Evolutionary conservation across 2,888 invertebrate species (phyloP), one percentile per base, ranked within the genome.

Genomic region (Drepana falcataria): DNA sequence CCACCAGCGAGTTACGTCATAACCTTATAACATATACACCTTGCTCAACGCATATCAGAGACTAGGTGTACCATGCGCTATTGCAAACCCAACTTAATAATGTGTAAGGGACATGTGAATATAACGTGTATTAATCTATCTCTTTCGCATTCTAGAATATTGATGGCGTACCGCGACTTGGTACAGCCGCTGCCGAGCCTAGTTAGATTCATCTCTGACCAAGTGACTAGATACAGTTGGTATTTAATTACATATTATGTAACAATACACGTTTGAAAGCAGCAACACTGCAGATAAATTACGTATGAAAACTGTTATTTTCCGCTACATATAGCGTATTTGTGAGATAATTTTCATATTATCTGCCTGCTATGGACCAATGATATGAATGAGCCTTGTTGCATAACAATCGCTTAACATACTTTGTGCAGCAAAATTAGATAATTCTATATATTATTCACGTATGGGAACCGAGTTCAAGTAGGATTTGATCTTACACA

Each of bases 1-100:
- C 4, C 34, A 6, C 33, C 33, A 40, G 51, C 48, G 37, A 40
- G 53, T 61, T 60, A 60, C 58, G 59, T 61, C 59, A 63, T 57
- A 60, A 21, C 3, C 35, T 34, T 48, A 48, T 9, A 34, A 3
- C 2, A 48, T 2, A 48, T 33, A 21, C 21, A 44, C 44, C 44
- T 44, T 44, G 9, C 44, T 9, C 44, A 44, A 44, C 9, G 44
- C 9, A 44, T 9, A 44, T 44, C 6, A 9, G 6, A 44, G 3
- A 21, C 21, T 21, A 21, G 21, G 21, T 21, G 1, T 21, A 21
- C 21, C 1, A 21, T 21, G 21, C 21, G 21, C 21, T 21, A 21
- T 21, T 21, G 21, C 21, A 21, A 21, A 21, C 21, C 21, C 21
- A 21, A 21, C 21, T 21, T 21, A 21, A 21, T 21, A 21, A 21